Conservation (phyloP, 2,888 invertebrate genomes). For the Pharmacophagus antenor region DNA sequence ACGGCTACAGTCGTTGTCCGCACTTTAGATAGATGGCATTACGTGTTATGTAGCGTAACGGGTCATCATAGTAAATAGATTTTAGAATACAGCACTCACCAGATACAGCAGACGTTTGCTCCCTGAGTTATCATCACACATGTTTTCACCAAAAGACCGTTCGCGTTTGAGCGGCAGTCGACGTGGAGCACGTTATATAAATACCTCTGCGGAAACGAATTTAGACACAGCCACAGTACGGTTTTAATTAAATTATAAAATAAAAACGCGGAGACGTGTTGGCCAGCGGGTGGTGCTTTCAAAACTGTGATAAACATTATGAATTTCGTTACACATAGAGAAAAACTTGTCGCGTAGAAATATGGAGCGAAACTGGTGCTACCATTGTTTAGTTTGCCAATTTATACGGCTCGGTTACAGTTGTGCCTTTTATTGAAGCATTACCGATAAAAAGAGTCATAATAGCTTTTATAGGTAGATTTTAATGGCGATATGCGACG, state of each 20-base stretch:
- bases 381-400: slow-evolving; percentile 80
- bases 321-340: slow-evolving; percentile 64
- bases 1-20: slow-evolving; percentile 61
- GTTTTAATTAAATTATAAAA: slow-evolving; percentile 63
- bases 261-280: slow-evolving; percentile 65
- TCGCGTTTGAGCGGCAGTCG: slow-evolving; percentile 59
- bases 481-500: slow-evolving; percentile 70
- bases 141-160: slow-evolving; percentile 52
- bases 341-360: slow-evolving; percentile 74
- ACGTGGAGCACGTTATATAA: slow-evolving; percentile 48
- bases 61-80: slow-evolving; percentile 31
- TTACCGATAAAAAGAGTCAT: slow-evolving; percentile 78
- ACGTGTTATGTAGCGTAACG: slow-evolving; percentile 46
- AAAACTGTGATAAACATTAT: slow-evolving; percentile 76
- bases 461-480: slow-evolving; percentile 75
- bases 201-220: slow-evolving; percentile 48
- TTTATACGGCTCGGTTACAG: slow-evolving; percentile 81
- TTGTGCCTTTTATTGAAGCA: slow-evolving; percentile 78
- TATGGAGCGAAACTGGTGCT: slow-evolving; percentile 75
- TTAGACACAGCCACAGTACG: slow-evolving; percentile 62
- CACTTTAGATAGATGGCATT: slow-evolving; percentile 71
- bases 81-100: slow-evolving; percentile 52
- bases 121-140: slow-evolving; percentile 50
- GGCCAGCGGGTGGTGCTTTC: slow-evolving; percentile 72
- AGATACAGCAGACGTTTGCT: slow-evolving; percentile 44